Conservation (phyloP, 2,113 vertebrate genomes). For the Microtus montanus region DNA sequence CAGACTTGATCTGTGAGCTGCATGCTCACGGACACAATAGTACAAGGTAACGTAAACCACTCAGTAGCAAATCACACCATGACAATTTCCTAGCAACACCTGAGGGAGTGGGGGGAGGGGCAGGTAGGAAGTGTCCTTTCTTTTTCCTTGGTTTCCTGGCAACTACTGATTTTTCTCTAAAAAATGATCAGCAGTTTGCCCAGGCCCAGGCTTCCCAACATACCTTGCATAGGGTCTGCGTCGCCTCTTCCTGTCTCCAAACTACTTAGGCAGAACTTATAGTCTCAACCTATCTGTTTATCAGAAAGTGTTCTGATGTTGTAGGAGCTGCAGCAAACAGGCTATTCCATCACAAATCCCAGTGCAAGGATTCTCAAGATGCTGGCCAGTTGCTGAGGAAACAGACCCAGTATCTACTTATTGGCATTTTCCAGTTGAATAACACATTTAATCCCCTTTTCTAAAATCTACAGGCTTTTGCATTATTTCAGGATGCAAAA, state of each 20-base stretch:
- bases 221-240: rapidly evolving
- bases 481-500: conserved; percentile 44
- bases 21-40: neutral
- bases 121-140: neutral
- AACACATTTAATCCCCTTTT: neutral
- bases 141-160: conserved; percentile 37
- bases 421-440: neutral
- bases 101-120: neutral
- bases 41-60: neutral
- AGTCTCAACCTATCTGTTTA: conserved; percentile 40
- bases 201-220: neutral
- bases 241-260: neutral
- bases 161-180: conserved; percentile 9
- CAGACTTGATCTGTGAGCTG: neutral
- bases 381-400: neutral
- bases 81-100: neutral
- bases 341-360: conserved; percentile 10
- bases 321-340: conserved; percentile 18
- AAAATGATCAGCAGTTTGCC: neutral
- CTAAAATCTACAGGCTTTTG: conserved; percentile 17
- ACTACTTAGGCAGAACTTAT: conserved; percentile 23
- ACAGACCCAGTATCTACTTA: neutral
- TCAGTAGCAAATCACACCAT: neutral
- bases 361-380: neutral
- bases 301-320: neutral